These are phyloP conservation scores for Mesitornis unicolor DNA, from an alignment of 2,113 vertebrate genomes.

Conservation along the genomic window DNA sequence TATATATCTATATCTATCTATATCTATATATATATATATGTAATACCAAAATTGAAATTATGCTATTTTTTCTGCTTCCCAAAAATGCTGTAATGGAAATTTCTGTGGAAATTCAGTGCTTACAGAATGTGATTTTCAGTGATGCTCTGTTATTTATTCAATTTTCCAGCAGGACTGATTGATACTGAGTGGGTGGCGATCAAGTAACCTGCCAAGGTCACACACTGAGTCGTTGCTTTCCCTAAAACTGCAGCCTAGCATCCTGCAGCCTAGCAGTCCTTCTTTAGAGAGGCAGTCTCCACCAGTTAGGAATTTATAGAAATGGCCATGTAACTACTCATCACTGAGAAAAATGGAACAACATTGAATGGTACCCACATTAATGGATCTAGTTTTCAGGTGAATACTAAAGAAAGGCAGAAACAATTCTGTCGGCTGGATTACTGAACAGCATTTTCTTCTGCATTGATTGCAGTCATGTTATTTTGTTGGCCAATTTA, in stretches of 20 bases:
- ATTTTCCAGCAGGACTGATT: not conserved
- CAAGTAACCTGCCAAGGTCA: not conserved
- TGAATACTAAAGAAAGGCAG: not conserved
- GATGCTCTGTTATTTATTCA: not conserved
- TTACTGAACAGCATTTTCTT: not conserved
- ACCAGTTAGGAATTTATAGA: not conserved
- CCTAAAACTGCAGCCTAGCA: not conserved
- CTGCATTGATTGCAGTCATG: fast-evolving
- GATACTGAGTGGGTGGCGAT: not conserved
- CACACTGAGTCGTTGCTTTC: not conserved
- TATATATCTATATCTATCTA: too few relatives aligned
- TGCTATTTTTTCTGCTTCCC: not conserved
- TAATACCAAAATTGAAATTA: not conserved
- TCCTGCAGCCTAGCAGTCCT: not conserved
- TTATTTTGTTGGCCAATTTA: not conserved
- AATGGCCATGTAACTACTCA: not conserved
- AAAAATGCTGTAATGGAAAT: not conserved
- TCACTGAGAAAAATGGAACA: not conserved
- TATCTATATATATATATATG: not conserved
- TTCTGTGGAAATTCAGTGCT: not conserved
- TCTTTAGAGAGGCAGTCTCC: not conserved
- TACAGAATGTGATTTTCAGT: not conserved
- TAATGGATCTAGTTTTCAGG: not conserved
- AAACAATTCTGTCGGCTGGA: not conserved
- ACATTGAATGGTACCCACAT: not conserved